Evolutionary conservation across 1,140 invertebrate genomes (phyloP).

Genomic region (Brachystomella parvula): DNA sequence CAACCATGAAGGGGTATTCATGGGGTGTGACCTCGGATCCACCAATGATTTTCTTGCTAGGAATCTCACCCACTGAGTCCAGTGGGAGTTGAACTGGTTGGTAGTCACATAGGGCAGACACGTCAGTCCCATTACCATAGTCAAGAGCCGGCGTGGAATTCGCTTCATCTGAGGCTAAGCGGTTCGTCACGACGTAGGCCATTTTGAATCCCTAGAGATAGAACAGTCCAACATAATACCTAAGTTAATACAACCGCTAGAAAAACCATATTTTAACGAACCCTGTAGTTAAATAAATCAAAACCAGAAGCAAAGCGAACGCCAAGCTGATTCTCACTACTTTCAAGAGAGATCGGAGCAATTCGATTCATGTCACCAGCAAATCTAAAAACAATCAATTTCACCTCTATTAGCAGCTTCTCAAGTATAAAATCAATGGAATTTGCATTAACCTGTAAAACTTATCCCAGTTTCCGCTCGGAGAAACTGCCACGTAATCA

Average conservation of each 20-base stretch:
- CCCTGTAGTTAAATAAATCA: conserved; percentile 28
- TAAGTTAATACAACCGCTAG: too few species aligned
- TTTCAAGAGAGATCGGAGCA: conserved; percentile 26
- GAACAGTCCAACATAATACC: too few species aligned
- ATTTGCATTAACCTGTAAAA: conserved; percentile 17
- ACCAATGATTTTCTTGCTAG: conserved; percentile 14
- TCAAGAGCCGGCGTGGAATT: not conserved
- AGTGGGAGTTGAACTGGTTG: conserved; percentile 17
- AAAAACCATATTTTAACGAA: too few species aligned
- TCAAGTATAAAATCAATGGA: not conserved
- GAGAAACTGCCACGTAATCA: conserved; percentile 26
- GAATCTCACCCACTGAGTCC: not conserved
- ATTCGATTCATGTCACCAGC: conserved; percentile 31
- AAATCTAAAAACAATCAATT: conserved; percentile 19
- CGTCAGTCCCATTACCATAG: conserved; percentile 24
- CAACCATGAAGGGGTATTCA: conserved; percentile 31
- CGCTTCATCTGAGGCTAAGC: not conserved
- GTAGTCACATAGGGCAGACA: conserved; percentile 26
- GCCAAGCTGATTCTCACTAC: conserved; percentile 16
- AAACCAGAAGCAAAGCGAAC: conserved; percentile 25
- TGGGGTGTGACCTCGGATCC: conserved; percentile 13
- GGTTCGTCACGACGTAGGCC: conserved; percentile 21
- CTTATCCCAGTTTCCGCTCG: conserved; percentile 22
- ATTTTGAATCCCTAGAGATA: conserved; percentile 34
- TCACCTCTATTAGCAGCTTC: not conserved